phyloP scores from a whole-genome alignment of 2,113 vertebrate genomes.

The Sisor rabdophorus region DNA sequence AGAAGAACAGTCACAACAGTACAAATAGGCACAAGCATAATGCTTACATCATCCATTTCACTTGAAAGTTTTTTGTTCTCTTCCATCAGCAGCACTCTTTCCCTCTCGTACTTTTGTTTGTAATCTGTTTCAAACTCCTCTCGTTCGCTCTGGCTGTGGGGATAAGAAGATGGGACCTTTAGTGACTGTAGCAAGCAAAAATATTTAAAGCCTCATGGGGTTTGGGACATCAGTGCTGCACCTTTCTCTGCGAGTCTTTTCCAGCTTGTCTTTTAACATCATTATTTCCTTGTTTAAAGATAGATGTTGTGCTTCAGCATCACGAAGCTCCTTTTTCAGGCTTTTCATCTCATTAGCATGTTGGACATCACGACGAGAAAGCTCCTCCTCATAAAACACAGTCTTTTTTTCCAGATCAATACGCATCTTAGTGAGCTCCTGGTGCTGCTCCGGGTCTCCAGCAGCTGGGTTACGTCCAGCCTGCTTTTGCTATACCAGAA shows the following conservation, averaged over 20 bases:
- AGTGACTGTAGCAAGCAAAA: no score
- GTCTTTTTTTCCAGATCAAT: constrained; percentile 92
- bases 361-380: constrained; percentile 82
- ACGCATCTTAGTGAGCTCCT: constrained; percentile 87
- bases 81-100: constrained; percentile 80
- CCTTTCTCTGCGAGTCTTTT: constrained; percentile 93
- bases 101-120: constrained; percentile 92
- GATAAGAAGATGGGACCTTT: background rate
- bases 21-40: background rate
- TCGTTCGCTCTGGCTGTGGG: constrained; percentile 84
- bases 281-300: constrained; percentile 92
- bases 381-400: constrained; percentile 85
- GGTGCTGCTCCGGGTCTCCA: constrained; percentile 80
- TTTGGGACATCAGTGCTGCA: constrained; percentile 44
- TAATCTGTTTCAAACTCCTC: constrained; percentile 91
- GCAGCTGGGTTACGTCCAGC: constrained; percentile 77
- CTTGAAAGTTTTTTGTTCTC: constrained; percentile 93
- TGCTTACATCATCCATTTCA: constrained; percentile 82
- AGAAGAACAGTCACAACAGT: background rate
- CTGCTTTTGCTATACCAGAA: constrained; percentile 80
- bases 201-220: no score
- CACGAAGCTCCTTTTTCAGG: constrained; percentile 88
- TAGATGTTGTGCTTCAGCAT: constrained; percentile 90
- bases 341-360: constrained; percentile 85
- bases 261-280: constrained; percentile 94